These are phyloP conservation scores for Hyles vespertilio DNA, from an alignment of 1,140 invertebrate species.

Conservation along the genomic window DNA sequence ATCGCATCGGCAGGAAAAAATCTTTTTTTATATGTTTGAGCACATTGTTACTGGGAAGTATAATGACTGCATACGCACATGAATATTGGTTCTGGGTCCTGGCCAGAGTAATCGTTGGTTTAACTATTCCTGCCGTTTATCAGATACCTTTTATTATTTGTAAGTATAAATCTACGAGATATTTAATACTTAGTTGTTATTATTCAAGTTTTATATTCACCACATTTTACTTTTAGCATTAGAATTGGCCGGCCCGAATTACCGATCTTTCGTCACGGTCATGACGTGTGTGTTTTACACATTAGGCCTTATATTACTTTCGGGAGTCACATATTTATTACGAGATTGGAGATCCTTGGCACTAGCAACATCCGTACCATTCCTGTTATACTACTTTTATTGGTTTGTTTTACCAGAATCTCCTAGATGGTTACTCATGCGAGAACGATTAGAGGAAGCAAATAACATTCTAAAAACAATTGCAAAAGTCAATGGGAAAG, in stretches of 20 bases:
- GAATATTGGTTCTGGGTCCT: slow-evolving; percentile 89
- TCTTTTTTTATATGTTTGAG: slow-evolving; percentile 90
- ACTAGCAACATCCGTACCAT: slow-evolving; percentile 88
- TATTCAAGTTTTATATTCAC: slow-evolving; percentile 8
- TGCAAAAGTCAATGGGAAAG: slow-evolving; percentile 85
- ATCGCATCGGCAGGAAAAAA: slow-evolving; percentile 86
- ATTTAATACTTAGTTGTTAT: background rate
- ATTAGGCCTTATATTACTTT: slow-evolving; percentile 87
- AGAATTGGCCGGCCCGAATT: slow-evolving; percentile 92
- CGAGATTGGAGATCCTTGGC: slow-evolving; percentile 88
- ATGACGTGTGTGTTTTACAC: slow-evolving; percentile 94
- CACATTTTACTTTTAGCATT: slow-evolving; percentile 79
- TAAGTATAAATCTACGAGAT: slow-evolving; percentile 72
- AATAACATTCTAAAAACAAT: slow-evolving; percentile 85
- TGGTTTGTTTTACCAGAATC: slow-evolving; percentile 92
- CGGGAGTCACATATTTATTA: slow-evolving; percentile 88
- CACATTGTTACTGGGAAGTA: slow-evolving; percentile 84
- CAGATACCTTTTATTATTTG: slow-evolving; percentile 96
- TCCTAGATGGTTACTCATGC: slow-evolving; percentile 89
- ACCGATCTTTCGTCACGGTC: slow-evolving; percentile 92
- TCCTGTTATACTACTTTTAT: slow-evolving; percentile 89
- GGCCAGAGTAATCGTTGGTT: slow-evolving; percentile 86
- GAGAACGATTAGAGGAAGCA: slow-evolving; percentile 87
- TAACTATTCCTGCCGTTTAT: slow-evolving; percentile 94
- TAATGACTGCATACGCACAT: slow-evolving; percentile 84